phyloP scores from a whole-genome alignment of 1,140 invertebrate species.

The Capitella teleta region DNA sequence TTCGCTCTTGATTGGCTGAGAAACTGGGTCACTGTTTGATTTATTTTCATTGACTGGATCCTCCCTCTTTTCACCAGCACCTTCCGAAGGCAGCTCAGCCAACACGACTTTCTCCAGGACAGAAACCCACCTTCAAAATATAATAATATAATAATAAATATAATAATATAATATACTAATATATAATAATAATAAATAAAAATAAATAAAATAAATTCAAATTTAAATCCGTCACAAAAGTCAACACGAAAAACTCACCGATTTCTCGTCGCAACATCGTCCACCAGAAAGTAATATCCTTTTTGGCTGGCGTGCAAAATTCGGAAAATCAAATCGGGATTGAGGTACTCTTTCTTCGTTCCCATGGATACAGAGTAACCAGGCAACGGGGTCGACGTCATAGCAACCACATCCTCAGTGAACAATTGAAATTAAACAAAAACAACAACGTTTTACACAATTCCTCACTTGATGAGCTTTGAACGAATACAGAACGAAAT shows the following conservation, averaged over 20 bases:
- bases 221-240: neutral
- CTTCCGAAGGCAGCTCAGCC: conserved; percentile 19
- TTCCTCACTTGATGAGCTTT: conserved; percentile 46
- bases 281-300: conserved; percentile 48
- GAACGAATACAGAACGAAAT: conserved; percentile 57
- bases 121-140: conserved; percentile 15
- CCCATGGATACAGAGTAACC: conserved; percentile 44
- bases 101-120: conserved; percentile 24
- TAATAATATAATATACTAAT: neutral
- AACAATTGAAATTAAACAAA: too few species aligned
- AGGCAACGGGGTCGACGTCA: conserved; percentile 54
- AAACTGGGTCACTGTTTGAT: too few species aligned
- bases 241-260: neutral
- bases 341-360: conserved; percentile 22
- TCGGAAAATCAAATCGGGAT: conserved; percentile 47
- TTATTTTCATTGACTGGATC: too few species aligned
- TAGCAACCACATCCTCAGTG: conserved; percentile 46
- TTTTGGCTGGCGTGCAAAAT: conserved; percentile 46
- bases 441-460: too few species aligned
- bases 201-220: neutral
- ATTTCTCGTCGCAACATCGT: conserved; percentile 17
- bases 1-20: too few species aligned
- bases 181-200: neutral
- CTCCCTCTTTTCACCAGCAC: too few species aligned
- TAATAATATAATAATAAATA: neutral